These are phyloP conservation scores for Nymphalis c-album DNA, from an alignment of 2,888 invertebrate species.

Conservation along the genomic window DNA sequence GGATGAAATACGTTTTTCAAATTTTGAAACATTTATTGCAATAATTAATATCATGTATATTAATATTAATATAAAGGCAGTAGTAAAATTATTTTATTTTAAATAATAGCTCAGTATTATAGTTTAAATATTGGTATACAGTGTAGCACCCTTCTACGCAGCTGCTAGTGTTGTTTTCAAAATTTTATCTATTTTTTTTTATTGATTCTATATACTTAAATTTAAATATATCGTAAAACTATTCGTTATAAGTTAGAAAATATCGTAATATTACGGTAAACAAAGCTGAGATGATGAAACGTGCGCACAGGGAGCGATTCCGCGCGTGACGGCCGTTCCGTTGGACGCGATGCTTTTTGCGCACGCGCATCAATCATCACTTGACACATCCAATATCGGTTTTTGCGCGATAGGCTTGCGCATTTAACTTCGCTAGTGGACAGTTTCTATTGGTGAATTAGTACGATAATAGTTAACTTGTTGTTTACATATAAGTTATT, in stretches of 20 bases:
- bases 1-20: no score
- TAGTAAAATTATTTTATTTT: no score
- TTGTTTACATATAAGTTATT: slow-evolving; percentile 6
- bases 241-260: slow-evolving; percentile 18
- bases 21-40: no score
- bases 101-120: no score
- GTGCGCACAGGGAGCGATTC: slow-evolving; percentile 46
- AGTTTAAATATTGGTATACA: no score
- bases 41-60: no score
- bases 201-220: background rate
- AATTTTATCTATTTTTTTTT: no score
- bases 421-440: slow-evolving; percentile 39
- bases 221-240: slow-evolving; percentile 1
- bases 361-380: slow-evolving; percentile 75
- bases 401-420: slow-evolving; percentile 58
- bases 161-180: no score
- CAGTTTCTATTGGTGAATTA: slow-evolving; percentile 34
- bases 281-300: slow-evolving; percentile 43
- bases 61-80: no score
- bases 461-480: slow-evolving; percentile 24
- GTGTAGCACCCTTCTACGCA: no score
- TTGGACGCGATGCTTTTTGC: slow-evolving; percentile 69
- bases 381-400: slow-evolving; percentile 80
- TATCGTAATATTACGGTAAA: slow-evolving; percentile 40
- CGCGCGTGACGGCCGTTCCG: slow-evolving; percentile 64